Conservation (phyloP, 2,888 invertebrate genomes). For the Syrphus vitripennis region DNA sequence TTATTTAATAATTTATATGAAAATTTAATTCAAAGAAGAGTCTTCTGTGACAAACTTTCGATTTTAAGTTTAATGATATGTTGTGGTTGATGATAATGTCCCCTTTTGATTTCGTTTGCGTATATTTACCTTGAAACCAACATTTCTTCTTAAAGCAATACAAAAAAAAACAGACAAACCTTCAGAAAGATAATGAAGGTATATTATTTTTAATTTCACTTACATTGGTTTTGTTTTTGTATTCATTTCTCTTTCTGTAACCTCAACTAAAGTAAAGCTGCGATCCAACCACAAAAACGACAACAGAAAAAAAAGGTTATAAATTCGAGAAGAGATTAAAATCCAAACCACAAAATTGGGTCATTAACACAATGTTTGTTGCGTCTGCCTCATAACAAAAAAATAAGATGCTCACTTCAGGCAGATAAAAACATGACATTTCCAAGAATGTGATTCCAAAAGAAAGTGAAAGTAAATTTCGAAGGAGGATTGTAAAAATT, state of each 20-base stretch:
- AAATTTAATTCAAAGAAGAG: neutral
- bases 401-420: slow-evolving; percentile 8
- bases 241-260: neutral
- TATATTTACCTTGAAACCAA: slow-evolving; percentile 1
- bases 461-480: slow-evolving; percentile 55
- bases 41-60: neutral
- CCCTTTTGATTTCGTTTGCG: slow-evolving; percentile 11
- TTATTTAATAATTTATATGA: neutral
- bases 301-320: neutral
- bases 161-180: slow-evolving; percentile 1
- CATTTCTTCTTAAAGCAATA: neutral
- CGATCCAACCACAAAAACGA: slow-evolving; percentile 37
- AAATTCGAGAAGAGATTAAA: slow-evolving; percentile 8
- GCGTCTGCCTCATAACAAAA: slow-evolving; percentile 7
- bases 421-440: neutral
- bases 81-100: neutral
- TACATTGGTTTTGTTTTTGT: neutral
- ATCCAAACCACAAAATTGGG: slow-evolving; percentile 32
- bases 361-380: slow-evolving; percentile 52
- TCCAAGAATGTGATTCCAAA: slow-evolving; percentile 25
- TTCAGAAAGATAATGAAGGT: slow-evolving; percentile 23
- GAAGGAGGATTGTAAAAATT: neutral
- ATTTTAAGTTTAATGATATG: slow-evolving; percentile 2
- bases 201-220: slow-evolving; percentile 42
- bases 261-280: neutral